These are phyloP conservation scores for Enteromius mattozi DNA, from an alignment of 2,797 vertebrate species.

Conservation along the genomic window DNA sequence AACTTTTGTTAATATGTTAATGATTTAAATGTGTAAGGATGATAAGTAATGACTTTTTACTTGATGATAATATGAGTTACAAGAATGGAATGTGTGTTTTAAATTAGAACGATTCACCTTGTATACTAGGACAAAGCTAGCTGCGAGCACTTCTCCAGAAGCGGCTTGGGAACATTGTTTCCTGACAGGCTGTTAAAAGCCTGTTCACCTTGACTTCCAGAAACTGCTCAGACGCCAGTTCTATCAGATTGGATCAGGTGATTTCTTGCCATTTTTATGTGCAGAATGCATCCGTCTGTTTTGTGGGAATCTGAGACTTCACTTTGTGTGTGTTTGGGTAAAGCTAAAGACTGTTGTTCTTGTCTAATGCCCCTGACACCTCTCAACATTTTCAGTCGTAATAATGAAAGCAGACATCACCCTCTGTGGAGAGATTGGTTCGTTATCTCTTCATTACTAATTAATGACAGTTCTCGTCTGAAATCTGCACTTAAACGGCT, in stretches of 20 bases:
- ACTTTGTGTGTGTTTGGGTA: not conserved
- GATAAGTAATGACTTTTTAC: not conserved
- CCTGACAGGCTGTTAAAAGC: not conserved
- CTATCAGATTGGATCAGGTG: not conserved
- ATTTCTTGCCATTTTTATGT: not conserved
- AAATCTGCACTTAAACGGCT: slow-evolving; percentile 38
- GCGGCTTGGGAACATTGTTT: not conserved
- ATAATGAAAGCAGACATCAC: slow-evolving; percentile 38
- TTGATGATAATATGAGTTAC: not conserved
- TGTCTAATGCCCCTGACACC: slow-evolving; percentile 19
- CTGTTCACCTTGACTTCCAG: not conserved
- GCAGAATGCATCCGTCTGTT: not conserved
- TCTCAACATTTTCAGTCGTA: slow-evolving; percentile 8
- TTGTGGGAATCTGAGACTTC: not conserved
- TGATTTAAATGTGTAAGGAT: not conserved
- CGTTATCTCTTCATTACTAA: slow-evolving; percentile 59
- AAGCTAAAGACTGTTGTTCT: not conserved
- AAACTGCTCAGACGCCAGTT: not conserved
- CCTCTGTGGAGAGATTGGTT: slow-evolving; percentile 45
- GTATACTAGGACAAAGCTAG: not conserved
- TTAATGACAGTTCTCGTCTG: slow-evolving; percentile 59
- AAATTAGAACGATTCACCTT: not conserved
- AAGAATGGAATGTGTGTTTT: not conserved
- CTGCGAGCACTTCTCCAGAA: not conserved
- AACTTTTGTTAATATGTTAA: not conserved